A percentile compares a stretch with the other conserved stretches of the same genome.
phyloP scores from a whole-genome alignment of 2,797 vertebrate species.

The Periparus ater region DNA sequence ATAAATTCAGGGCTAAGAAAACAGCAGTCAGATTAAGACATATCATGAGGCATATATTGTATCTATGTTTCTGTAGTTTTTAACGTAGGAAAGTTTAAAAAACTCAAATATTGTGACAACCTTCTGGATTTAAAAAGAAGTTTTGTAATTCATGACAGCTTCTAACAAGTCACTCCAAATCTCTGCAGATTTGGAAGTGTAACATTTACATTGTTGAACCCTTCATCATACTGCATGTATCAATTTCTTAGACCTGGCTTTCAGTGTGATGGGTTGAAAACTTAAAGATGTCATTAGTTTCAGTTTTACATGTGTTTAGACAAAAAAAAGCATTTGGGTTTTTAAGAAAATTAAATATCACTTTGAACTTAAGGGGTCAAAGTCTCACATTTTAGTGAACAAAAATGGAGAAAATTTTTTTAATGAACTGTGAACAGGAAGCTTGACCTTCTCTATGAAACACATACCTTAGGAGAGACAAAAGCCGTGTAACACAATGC shows the following conservation, averaged over 20 bases:
- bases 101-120: constrained; percentile 29
- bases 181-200: neutral
- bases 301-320: neutral
- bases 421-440: neutral
- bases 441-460: neutral
- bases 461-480: neutral
- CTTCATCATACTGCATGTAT: neutral
- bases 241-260: neutral
- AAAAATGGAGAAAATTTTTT: neutral
- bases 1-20: neutral
- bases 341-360: neutral
- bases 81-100: neutral
- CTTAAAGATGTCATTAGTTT: neutral
- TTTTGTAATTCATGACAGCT: constrained; percentile 1
- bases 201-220: neutral
- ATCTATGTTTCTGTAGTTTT: neutral
- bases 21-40: neutral
- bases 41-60: neutral
- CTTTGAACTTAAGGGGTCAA: neutral
- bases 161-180: neutral
- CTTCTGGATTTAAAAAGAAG: neutral
- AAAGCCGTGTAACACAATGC: neutral
- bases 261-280: neutral
- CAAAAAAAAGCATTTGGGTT: neutral
- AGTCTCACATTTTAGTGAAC: neutral